phyloP scores from a whole-genome alignment of 2,113 vertebrate species.

The Anseranas semipalmata region DNA sequence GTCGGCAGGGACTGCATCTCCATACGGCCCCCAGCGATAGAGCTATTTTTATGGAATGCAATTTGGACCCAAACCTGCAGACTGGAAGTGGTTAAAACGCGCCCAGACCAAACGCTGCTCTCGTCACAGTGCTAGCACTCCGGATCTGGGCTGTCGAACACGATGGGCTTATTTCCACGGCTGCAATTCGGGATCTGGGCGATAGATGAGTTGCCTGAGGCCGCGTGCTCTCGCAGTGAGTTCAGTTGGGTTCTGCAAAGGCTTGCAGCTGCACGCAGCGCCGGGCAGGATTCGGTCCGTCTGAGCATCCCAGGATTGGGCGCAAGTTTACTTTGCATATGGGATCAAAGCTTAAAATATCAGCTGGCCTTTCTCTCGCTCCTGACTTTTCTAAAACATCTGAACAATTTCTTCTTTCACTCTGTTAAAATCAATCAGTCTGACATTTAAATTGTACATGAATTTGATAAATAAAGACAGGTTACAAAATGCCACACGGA shows the following conservation, averaged over 20 bases:
- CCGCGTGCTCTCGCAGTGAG: fast-evolving
- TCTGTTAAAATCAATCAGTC: neutral
- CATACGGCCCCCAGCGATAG: fast-evolving
- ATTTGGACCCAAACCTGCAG: neutral
- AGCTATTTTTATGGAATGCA: neutral
- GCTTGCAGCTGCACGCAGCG: fast-evolving
- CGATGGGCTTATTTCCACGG: neutral
- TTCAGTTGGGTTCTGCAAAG: neutral
- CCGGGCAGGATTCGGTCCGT: fast-evolving
- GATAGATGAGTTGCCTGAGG: neutral
- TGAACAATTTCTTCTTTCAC: neutral
- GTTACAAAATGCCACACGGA: slow-evolving; percentile 68
- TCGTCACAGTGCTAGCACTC: fast-evolving
- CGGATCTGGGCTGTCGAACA: neutral
- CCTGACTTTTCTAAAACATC: slow-evolving; percentile 31
- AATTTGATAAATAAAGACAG: slow-evolving; percentile 78
- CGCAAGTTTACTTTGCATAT: neutral
- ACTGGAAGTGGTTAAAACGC: fast-evolving
- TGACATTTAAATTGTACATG: neutral
- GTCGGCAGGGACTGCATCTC: neutral
- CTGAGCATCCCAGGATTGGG: neutral
- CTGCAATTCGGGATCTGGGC: neutral
- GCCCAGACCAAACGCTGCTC: neutral
- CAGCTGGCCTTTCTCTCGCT: neutral
- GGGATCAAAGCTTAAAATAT: slow-evolving; percentile 30